These are phyloP conservation scores for Chrysolina haemoptera DNA, from an alignment of 2,888 invertebrate species.

Conservation along the genomic window DNA sequence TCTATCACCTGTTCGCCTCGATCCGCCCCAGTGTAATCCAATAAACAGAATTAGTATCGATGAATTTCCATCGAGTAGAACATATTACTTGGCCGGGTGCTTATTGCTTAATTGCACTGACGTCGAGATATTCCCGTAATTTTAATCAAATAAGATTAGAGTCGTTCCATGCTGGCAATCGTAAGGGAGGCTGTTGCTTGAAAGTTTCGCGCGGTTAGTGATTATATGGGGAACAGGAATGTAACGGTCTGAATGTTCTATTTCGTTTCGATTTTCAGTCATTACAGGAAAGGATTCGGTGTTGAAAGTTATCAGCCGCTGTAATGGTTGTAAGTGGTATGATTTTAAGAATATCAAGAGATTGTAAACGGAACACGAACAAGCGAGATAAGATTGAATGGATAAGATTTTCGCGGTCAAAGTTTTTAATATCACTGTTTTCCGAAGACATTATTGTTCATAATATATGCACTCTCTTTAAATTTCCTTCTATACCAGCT, in stretches of 20 bases:
- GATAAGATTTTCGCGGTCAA: too few species aligned
- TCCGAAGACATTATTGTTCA: too few species aligned
- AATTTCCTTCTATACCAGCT: too few species aligned
- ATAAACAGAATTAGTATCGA: conserved; percentile 31
- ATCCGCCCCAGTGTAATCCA: conserved; percentile 23
- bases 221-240: background rate
- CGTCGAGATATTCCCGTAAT: conserved; percentile 22
- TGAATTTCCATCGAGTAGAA: conserved; percentile 35
- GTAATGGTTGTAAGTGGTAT: too few species aligned
- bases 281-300: too few species aligned
- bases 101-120: conserved; percentile 34
- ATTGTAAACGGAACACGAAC: too few species aligned
- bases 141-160: conserved; percentile 11
- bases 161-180: background rate
- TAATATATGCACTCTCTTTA: too few species aligned
- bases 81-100: conserved; percentile 27
- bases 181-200: background rate
- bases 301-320: too few species aligned
- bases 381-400: too few species aligned
- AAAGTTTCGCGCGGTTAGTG: background rate
- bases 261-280: background rate
- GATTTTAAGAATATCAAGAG: too few species aligned
- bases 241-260: background rate
- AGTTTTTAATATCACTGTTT: too few species aligned
- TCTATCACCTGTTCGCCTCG: conserved; percentile 26